Conservation (phyloP, 2,888 invertebrate species). For the Brachyptera putata region DNA sequence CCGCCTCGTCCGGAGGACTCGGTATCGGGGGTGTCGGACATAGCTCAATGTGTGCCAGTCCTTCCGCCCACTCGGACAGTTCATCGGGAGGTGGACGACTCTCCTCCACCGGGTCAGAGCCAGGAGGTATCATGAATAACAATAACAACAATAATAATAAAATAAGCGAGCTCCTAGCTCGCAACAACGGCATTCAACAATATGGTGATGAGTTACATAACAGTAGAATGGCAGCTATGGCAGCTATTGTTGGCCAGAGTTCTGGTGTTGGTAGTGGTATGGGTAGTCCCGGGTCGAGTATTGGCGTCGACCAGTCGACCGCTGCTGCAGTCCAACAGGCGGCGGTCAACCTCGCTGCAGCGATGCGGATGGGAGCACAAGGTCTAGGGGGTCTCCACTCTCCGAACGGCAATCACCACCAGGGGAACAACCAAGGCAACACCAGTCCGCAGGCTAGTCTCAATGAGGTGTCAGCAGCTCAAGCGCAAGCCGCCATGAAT, state of each 20-base stretch:
- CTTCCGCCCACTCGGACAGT: constrained; percentile 81
- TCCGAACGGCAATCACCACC: constrained; percentile 36
- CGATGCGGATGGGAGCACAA: constrained; percentile 53
- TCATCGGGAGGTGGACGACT: constrained; percentile 70
- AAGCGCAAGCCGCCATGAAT: constrained; percentile 51
- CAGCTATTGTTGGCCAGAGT: constrained; percentile 41
- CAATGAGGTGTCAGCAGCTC: constrained; percentile 46
- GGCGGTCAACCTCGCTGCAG: constrained; percentile 70
- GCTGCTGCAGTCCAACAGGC: constrained; percentile 66
- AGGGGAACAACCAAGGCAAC: constrained; percentile 34
- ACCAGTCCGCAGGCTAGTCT: constrained; percentile 35
- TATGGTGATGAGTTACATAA: constrained; percentile 55
- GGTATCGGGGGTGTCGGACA: constrained; percentile 44
- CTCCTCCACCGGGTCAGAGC: constrained; percentile 52
- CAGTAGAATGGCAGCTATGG: constrained; percentile 46
- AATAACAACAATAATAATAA: constrained; percentile 37
- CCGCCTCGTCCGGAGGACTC: constrained; percentile 49
- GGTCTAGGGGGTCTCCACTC: constrained; percentile 34
- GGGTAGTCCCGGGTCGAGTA: constrained; percentile 67
- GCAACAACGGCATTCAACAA: constrained; percentile 58
- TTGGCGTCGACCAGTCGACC: constrained; percentile 38
- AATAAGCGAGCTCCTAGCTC: constrained; percentile 44
- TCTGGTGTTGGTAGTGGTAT: constrained; percentile 42
- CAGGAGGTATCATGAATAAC: constrained; percentile 33
- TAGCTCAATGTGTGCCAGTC: constrained; percentile 71